Conservation (phyloP, 2,113 vertebrate genomes). For the Callorhinus ursinus region DNA sequence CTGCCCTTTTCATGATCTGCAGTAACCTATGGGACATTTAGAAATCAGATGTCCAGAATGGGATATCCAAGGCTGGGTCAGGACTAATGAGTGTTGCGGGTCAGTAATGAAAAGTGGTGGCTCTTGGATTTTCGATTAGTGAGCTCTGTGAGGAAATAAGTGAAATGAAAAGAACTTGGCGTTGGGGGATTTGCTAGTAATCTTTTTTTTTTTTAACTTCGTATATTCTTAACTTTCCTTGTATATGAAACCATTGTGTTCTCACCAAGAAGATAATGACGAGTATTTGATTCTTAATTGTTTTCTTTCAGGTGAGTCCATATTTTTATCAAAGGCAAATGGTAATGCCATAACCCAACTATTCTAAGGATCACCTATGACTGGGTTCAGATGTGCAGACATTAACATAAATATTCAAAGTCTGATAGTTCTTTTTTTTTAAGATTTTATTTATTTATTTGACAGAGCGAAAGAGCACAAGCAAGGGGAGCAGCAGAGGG, state of each 20-base stretch:
- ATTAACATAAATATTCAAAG: background rate
- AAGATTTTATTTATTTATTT: too few species aligned
- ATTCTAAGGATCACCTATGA: background rate
- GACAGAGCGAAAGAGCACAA: too few species aligned
- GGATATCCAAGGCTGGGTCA: background rate
- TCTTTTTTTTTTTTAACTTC: background rate
- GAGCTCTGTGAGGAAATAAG: background rate
- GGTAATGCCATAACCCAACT: background rate
- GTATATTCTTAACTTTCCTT: background rate
- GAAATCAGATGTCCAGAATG: conserved; percentile 11
- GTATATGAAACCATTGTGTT: background rate
- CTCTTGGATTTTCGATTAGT: conserved; percentile 17
- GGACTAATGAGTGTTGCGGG: background rate
- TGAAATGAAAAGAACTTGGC: background rate
- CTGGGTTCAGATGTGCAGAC: background rate
- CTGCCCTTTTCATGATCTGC: background rate
- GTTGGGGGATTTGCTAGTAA: background rate
- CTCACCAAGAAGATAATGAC: background rate
- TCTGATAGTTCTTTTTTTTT: background rate
- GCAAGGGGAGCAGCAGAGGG: too few species aligned
- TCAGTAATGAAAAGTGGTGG: conserved; percentile 26
- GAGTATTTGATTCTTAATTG: background rate
- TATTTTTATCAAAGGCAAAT: background rate
- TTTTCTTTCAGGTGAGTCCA: background rate
- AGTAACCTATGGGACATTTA: conserved; percentile 35